These are phyloP conservation scores for Macrobrachium nipponense DNA, from an alignment of 1,140 invertebrate genomes.

Conservation along the genomic window DNA sequence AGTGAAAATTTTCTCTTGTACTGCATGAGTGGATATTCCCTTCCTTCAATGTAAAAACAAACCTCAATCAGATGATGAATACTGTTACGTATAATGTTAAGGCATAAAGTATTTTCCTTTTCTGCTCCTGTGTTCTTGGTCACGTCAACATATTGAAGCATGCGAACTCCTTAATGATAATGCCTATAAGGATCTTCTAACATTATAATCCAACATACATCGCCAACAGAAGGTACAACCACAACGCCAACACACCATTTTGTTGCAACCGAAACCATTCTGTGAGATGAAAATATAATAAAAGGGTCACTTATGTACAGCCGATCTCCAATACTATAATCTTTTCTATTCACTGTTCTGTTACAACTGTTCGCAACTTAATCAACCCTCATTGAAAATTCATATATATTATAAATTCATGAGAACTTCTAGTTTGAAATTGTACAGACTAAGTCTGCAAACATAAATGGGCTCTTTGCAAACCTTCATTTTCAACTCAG, in stretches of 20 bases:
- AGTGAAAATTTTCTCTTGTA: too few relatives aligned
- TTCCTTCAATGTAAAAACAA: too few relatives aligned
- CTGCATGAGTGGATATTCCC: too few relatives aligned
- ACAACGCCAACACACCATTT: conserved; percentile 79
- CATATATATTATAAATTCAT: too few relatives aligned
- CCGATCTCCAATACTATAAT: neutral
- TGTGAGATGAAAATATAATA: conserved; percentile 65
- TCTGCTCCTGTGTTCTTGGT: too few relatives aligned
- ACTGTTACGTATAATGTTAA: too few relatives aligned
- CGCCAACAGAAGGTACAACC: conserved; percentile 78
- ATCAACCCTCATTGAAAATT: too few relatives aligned
- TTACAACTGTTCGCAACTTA: neutral
- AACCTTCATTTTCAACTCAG: too few relatives aligned
- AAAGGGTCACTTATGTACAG: neutral
- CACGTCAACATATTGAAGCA: conserved; percentile 71
- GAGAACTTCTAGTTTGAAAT: too few relatives aligned
- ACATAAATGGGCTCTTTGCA: too few relatives aligned
- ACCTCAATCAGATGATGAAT: too few relatives aligned
- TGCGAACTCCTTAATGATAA: conserved; percentile 70
- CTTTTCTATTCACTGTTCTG: neutral
- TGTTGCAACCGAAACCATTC: conserved; percentile 81
- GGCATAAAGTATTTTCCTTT: conserved; percentile 62
- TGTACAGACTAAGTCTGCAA: too few relatives aligned
- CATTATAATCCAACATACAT: conserved; percentile 70
- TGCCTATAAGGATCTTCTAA: conserved; percentile 74